Evolutionary conservation across 2,888 invertebrate species (phyloP).

Genomic region (Bhutanitis thaidina): DNA sequence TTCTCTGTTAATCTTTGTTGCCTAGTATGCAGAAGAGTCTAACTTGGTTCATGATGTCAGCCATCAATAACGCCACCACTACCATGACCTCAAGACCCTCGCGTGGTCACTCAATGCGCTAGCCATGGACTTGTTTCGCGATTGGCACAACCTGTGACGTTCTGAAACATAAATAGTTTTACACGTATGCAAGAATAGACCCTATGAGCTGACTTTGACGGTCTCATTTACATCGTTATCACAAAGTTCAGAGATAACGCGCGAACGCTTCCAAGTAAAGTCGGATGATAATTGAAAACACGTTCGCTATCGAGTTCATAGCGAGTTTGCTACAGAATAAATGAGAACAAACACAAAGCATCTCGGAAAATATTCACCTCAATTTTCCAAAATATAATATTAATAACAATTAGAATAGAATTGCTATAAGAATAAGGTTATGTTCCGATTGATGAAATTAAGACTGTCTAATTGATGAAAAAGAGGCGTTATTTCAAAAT

Average conservation of each 20-base stretch:
- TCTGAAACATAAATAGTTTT: constrained; percentile 19
- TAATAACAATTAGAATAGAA: constrained; percentile 30
- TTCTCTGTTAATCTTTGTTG: background rate
- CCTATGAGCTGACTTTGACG: constrained; percentile 36
- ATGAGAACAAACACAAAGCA: constrained; percentile 15
- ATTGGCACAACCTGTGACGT: constrained; percentile 35
- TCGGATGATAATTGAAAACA: constrained; percentile 46
- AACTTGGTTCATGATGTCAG: constrained; percentile 16
- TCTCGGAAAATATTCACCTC: constrained; percentile 23
- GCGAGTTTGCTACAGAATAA: constrained; percentile 22
- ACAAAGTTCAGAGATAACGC: constrained; percentile 54
- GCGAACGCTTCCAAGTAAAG: constrained; percentile 34
- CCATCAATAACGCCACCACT: constrained; percentile 34
- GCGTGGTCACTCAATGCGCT: constrained; percentile 51
- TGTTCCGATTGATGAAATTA: constrained; percentile 30
- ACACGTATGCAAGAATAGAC: constrained; percentile 40
- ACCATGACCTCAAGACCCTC: constrained; percentile 54
- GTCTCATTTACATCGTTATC: constrained; percentile 62
- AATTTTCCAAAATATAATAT: constrained; percentile 25
- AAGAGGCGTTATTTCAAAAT: constrained; percentile 77
- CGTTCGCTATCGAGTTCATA: constrained; percentile 31
- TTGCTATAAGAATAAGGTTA: constrained; percentile 24
- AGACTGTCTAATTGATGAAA: constrained; percentile 49
- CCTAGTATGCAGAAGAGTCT: background rate
- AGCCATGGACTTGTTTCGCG: constrained; percentile 64